Evolutionary conservation across 2,113 vertebrate species (phyloP).

Genomic region (Pelusios castaneus): DNA sequence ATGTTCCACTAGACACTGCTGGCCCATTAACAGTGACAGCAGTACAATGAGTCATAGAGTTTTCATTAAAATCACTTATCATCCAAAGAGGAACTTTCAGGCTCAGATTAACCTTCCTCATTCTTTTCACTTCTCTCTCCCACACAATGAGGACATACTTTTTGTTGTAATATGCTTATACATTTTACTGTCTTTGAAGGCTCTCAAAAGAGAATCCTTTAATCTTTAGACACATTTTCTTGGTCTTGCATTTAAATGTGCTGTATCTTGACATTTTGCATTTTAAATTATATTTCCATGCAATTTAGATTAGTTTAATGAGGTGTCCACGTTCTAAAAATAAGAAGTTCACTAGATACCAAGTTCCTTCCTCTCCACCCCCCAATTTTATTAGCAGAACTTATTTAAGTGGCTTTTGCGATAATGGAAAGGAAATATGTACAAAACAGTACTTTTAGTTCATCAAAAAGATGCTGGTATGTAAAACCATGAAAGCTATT

Average conservation of each 20-base stretch:
- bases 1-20: not conserved
- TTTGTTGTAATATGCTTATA: not conserved
- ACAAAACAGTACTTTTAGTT: not conserved
- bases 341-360: not conserved
- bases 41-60: not conserved
- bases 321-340: not conserved
- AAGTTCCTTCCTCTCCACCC: not conserved
- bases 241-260: not conserved
- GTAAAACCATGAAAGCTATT: rapidly evolving
- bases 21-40: not conserved
- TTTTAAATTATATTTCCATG: not conserved
- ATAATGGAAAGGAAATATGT: not conserved
- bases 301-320: not conserved
- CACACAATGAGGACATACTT: not conserved
- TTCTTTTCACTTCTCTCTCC: not conserved
- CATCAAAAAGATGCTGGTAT: not conserved
- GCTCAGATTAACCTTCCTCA: not conserved
- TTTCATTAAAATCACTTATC: not conserved
- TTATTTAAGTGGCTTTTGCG: not conserved
- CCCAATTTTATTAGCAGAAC: not conserved
- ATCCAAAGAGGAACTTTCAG: not conserved
- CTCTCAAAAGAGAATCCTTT: not conserved
- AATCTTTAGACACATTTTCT: not conserved
- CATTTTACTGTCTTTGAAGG: not conserved
- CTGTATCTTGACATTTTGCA: not conserved